Conservation (phyloP, 2,797 vertebrate genomes). For the Urocyon cinereoargenteus region DNA sequence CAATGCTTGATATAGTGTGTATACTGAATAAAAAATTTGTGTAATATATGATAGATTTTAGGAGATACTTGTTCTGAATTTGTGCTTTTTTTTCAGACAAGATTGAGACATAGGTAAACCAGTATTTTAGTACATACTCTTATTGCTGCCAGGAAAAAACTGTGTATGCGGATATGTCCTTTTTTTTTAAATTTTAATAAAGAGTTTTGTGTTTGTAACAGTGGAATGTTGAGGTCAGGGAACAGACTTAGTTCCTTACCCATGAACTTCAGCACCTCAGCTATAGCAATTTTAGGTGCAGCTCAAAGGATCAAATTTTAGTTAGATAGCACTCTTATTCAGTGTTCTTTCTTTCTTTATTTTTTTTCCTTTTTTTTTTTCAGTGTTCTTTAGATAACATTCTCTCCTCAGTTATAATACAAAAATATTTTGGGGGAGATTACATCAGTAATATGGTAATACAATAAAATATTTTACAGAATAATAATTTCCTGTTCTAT, state of each 20-base stretch:
- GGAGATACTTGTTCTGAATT: conserved; percentile 20
- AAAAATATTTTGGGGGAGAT: conserved; percentile 33
- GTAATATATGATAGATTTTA: background rate
- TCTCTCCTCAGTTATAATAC: conserved; percentile 12
- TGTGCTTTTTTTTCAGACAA: background rate
- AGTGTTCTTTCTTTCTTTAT: background rate
- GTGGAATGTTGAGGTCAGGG: background rate
- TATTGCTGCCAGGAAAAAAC: conserved; percentile 28
- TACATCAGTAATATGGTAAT: background rate
- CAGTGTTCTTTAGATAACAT: background rate
- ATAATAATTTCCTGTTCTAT: conserved; percentile 5
- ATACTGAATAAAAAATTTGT: background rate
- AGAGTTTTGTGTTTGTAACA: background rate
- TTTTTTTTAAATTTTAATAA: background rate
- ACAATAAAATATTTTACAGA: background rate
- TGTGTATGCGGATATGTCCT: background rate
- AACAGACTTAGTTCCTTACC: background rate
- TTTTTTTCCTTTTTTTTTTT: background rate
- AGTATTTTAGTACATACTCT: background rate
- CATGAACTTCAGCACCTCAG: background rate
- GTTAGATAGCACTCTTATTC: background rate
- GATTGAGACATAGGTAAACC: background rate
- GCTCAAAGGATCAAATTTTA: conserved; percentile 4
- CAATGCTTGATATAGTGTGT: background rate
- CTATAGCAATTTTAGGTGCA: conserved; percentile 28